Percentiles rank a stretch among this genome's conserved stretches.
phyloP scores from a whole-genome alignment of 2,113 vertebrate species.

The Nyctereutes procyonoides region DNA sequence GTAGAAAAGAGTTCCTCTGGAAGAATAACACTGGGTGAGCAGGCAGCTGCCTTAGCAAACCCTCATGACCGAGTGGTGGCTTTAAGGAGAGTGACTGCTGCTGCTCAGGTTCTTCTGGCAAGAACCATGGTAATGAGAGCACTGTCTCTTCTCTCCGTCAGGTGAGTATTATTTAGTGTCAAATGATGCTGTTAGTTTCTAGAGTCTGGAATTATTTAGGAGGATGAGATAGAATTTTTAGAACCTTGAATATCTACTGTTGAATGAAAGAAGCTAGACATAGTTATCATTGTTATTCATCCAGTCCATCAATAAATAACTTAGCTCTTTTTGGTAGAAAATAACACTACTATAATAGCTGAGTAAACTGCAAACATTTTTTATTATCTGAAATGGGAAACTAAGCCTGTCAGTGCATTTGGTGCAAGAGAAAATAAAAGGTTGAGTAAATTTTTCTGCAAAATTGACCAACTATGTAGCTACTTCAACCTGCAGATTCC shows the following conservation, averaged over 20 bases:
- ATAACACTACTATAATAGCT: neutral
- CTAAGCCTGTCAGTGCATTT: neutral
- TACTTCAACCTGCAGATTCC: neutral
- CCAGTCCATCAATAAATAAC: neutral
- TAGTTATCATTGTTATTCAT: neutral
- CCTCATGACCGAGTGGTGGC: slow-evolving; percentile 97
- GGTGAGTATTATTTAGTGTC: slow-evolving; percentile 82
- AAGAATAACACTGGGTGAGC: slow-evolving; percentile 95
- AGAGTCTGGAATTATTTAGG: neutral
- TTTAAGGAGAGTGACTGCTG: slow-evolving; percentile 95
- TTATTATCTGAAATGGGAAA: slow-evolving; percentile 58
- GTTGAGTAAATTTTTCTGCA: neutral
- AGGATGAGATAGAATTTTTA: neutral
- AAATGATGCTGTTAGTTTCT: neutral
- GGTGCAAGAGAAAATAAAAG: neutral
- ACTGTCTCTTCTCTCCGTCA: slow-evolving; percentile 95
- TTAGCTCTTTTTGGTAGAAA: slow-evolving; percentile 47
- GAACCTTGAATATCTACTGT: neutral
- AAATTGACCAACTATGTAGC: neutral
- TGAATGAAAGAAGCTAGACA: neutral
- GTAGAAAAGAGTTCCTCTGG: slow-evolving; percentile 97
- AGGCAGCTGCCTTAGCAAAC: slow-evolving; percentile 94
- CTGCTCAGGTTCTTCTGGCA: slow-evolving; percentile 96
- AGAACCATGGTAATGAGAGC: slow-evolving; percentile 99
- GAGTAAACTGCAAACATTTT: slow-evolving; percentile 34